Base-by-base conservation (phyloP, 1,140 invertebrate species). In the Drosophila oshimai region DNA sequence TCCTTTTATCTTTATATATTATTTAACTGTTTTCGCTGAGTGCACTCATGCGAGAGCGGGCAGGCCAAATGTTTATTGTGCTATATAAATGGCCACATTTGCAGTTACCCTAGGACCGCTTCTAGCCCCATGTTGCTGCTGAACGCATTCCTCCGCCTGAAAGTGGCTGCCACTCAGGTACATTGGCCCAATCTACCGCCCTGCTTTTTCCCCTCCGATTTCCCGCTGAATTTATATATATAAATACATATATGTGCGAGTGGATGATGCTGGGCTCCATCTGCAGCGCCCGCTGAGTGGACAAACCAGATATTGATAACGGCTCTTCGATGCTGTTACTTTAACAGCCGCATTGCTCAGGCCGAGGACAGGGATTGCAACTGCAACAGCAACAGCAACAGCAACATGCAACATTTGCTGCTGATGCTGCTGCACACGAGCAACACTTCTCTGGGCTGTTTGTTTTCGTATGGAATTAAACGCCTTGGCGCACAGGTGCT, bases 221-320 rank as follows among this genome's bases (percentile, higher is more conserved):
- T 50, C 20, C 73, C 49, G 37, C 49, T 69, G 12, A 41, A 57
- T 24, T 41, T 28, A 60, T 51, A 51, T 10, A 33, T 46, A 31
- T 26, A 15, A 4, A n/a, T 53, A 50, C 33, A 12, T n/a, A n/a
- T 6, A 33, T 53, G 46, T 62, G 49, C 62, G 60, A 57, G 50
- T 74, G 69, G 42, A 22, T 65, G 62, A 65, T 49, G 79, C 45
- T 51, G 64, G 54, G 71, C 61, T 22, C 51, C 64, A 57, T 36
- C 47, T 58, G 74, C 65, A 74, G 71, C 65, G 68, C 73, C 65
- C 71, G 54, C 67, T 70, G 81, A 90, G 88, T 90, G 87, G 88
- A 90, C 88, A 90, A 90, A 90, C 88, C 88, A 88, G 88, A 90
- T 90, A 90, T 90, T 90, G 88, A 90, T 90, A 90, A 90, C 88